phyloP scores from a whole-genome alignment of 2,113 vertebrate genomes.

The Myotis davidii region DNA sequence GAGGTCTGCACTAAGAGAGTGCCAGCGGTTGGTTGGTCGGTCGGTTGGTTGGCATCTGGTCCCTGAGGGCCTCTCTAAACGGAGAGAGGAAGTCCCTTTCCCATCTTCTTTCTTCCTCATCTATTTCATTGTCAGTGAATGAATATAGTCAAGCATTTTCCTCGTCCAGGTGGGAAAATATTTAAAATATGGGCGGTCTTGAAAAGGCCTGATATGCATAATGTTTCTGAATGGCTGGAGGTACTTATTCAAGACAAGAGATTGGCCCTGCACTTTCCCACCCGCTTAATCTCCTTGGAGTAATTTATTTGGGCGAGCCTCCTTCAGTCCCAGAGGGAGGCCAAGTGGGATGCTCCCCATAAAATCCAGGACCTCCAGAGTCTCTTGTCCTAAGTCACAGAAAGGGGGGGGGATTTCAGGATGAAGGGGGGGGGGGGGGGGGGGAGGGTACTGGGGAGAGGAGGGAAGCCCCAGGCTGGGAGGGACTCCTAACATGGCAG shows the following conservation, averaged over 20 bases:
- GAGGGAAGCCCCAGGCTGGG: neutral
- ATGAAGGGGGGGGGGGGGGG: no score
- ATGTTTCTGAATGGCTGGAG: neutral
- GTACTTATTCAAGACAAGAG: neutral
- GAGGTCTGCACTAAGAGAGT: neutral
- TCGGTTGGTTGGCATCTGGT: neutral
- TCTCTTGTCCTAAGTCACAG: neutral
- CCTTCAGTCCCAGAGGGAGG: neutral
- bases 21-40: neutral
- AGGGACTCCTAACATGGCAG: neutral
- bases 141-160: neutral
- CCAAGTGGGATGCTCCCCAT: neutral
- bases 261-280: neutral
- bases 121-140: neutral
- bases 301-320: neutral
- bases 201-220: neutral
- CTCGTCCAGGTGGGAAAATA: neutral
- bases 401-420: neutral
- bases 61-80: neutral
- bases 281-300: neutral
- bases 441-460: no score
- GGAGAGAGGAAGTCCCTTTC: neutral
- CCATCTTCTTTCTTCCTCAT: neutral
- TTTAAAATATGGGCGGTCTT: neutral
- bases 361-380: neutral